Evolutionary conservation across 2,113 vertebrate species (phyloP).

Genomic region (Clarias magur): DNA sequence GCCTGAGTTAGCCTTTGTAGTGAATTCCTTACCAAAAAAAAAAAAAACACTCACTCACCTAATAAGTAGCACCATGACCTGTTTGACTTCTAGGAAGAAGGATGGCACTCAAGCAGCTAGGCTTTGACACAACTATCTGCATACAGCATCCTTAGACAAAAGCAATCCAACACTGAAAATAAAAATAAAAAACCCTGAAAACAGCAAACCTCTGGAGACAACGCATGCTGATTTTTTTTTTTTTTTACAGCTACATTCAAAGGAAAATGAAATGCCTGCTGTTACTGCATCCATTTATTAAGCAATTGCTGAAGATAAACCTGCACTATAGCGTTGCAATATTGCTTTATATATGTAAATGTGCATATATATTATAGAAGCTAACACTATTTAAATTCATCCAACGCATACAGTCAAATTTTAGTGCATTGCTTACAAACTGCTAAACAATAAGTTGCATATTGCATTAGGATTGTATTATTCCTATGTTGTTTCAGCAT

Average conservation of each 20-base stretch:
- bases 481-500: conserved; percentile 12
- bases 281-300: conserved; percentile 12
- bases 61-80: conserved; percentile 37
- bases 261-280: conserved; percentile 7
- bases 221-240: conserved; percentile 24
- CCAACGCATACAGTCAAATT: conserved; percentile 12
- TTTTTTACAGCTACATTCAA: conserved; percentile 32
- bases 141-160: conserved; percentile 34
- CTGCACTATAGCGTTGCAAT: background rate
- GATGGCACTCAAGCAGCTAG: conserved; percentile 5
- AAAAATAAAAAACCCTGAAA: conserved; percentile 24
- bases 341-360: conserved; percentile 26
- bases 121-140: conserved; percentile 37
- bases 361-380: conserved; percentile 18
- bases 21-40: background rate
- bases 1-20: conserved; percentile 33
- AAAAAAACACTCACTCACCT: conserved; percentile 15
- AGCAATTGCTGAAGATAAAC: conserved; percentile 27
- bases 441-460: conserved; percentile 1
- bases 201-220: conserved; percentile 46
- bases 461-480: background rate
- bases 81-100: conserved; percentile 30
- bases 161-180: conserved; percentile 26
- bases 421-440: background rate
- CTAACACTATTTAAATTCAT: background rate